Base-by-base conservation (phyloP, 1,140 invertebrate species). In the Conus ventricosus region DNA sequence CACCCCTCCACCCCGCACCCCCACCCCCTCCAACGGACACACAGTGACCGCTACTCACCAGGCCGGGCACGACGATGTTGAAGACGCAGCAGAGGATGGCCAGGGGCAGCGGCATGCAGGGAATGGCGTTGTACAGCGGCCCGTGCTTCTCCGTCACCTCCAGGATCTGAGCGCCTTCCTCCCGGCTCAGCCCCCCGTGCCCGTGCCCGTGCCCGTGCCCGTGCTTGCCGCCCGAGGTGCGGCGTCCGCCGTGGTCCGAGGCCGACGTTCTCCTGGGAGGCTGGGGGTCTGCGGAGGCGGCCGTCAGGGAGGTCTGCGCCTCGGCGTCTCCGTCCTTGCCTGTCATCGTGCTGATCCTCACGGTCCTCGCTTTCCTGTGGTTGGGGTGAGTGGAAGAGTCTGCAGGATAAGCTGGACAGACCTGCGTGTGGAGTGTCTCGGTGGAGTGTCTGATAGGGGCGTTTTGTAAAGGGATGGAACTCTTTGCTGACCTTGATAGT, bases 231-330 rank as follows among this genome's bases (percentile, higher is more conserved):
- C 83, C 54, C 54, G 84, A 86, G 54, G 60, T 8, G 17, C 98
- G 98, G 98, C 98, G 96, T 98, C 98, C 91, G 97, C 97, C 94
- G 97, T 96, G 88, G 98, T 98, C 96, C 98, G 98, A 95, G 98
- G 97, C 96, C 98, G 98, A 96, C 98, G 98, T 94, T 98, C 97
- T 94, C 98, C 98, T 13, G 20, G 67, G 67, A 15, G 7, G 25
- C 25, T 51, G 81, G 20, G 23, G 7, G 81, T 8, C 17, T 5
- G 81, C n/a, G 8, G 54, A 7, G 4, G 81, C 10, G 25, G 81
- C 20, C 15, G 81, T 25, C 25, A 54, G 81, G 5, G 81, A 84
- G n/a, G 82, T 84, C n/a, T 84, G 82, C 3, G 82, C 82, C 27
- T 84, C 82, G 5, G 82, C 27, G 54, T 84, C 82, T n/a, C 55